Base-by-base conservation (phyloP, 2,888 invertebrate genomes). In the Ichneumoninae sp. region DNA sequence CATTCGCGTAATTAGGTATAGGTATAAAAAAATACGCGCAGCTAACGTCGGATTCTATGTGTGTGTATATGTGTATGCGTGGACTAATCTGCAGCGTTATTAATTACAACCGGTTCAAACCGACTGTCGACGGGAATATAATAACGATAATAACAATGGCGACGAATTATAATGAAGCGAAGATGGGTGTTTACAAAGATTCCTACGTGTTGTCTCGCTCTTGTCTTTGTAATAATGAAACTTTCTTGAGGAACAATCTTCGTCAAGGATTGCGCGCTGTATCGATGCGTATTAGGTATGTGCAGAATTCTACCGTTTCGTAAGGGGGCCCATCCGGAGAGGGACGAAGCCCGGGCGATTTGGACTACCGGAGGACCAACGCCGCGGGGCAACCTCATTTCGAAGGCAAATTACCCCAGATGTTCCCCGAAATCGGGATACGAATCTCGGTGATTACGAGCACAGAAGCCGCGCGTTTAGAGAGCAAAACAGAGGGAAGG, bases 321-420 rank as follows among this genome's bases (percentile, higher is more conserved):
- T 13, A 33, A 30, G 62, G 62, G 26, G 30, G 30, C 22, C 65
- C 57, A 33, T 52, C 26, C 47, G 33, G 47, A 84, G 78, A 19
- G 77, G 62, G 19, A 52, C 13, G 30, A 82, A 50, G 10, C 50
- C 30, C 57, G 30, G 75, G 65, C 57, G 71, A 76, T 71, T 70
- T 70, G 80, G 79, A 82, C 84, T 78, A 76, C 80, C 85, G 84
- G 81, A 78, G 66, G 68, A 76, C 66, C 65, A 47, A 65, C 47
- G 75, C 69, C 72, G 52, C 70, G 84, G 85, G 83, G 74, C 69
- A 54, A 83, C 85, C 88, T 92, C 90, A 92, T 92, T 91, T 90
- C 89, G 90, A 90, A 92, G 90, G 90, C 92, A 92, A 93, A 92
- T 93, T 92, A 89, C 89, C 89, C 86, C 92, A 91, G 92, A 91